phyloP scores from a whole-genome alignment of 2,797 vertebrate genomes.

The Intellagama lesueurii region DNA sequence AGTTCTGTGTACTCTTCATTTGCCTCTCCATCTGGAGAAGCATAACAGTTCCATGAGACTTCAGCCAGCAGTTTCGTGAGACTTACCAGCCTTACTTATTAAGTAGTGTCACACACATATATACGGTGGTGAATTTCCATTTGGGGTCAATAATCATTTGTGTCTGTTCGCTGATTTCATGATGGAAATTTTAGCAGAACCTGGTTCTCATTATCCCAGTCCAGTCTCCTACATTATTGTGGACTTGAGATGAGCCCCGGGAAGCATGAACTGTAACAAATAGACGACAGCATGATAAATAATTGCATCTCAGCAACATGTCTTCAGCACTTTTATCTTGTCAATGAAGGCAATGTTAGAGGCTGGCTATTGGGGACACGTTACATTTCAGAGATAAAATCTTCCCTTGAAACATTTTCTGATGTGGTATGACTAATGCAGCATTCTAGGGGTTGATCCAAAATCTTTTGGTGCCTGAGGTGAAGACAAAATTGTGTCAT shows the following conservation, averaged over 20 bases:
- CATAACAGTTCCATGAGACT: too few relatives aligned
- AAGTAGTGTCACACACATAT: background rate
- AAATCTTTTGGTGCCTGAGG: background rate
- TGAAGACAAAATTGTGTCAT: background rate
- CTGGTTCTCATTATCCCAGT: fast-evolving
- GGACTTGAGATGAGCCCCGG: background rate
- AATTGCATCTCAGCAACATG: slow-evolving; percentile 6
- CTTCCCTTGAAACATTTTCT: background rate
- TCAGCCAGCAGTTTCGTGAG: too few relatives aligned
- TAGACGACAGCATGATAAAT: background rate
- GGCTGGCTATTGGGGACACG: slow-evolving; percentile 1
- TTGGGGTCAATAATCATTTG: background rate
- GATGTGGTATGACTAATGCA: background rate
- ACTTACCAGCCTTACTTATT: background rate
- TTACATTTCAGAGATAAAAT: slow-evolving; percentile 25
- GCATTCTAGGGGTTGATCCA: background rate
- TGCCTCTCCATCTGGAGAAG: too few relatives aligned
- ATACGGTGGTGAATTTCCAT: background rate
- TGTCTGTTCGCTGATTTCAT: background rate
- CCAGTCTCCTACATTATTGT: background rate
- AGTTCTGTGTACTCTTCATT: too few relatives aligned
- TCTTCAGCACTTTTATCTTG: slow-evolving; percentile 26
- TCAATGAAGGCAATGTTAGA: background rate
- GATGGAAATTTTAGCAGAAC: background rate
- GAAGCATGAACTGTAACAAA: background rate